These are phyloP conservation scores for Acromyrmex charruanus DNA, from an alignment of 1,140 invertebrate species.

Conservation along the genomic window DNA sequence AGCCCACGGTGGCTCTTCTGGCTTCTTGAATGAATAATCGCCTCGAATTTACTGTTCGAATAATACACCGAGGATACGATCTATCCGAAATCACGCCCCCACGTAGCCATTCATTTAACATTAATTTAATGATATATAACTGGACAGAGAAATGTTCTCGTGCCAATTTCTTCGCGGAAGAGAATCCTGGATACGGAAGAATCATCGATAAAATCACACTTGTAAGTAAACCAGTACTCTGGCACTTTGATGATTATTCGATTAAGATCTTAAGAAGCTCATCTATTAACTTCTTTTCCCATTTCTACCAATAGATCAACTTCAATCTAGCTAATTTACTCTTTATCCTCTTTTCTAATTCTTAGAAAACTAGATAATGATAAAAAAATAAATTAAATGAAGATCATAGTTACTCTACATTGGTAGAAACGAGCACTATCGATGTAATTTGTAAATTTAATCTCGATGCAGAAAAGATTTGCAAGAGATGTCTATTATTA, in stretches of 20 bases:
- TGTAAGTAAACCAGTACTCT: not conserved
- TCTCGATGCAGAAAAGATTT: not conserved
- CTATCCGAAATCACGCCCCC: conserved; percentile 77
- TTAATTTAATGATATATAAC: conserved; percentile 83
- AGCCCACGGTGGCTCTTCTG: conserved; percentile 81
- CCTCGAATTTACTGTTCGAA: conserved; percentile 76
- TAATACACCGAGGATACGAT: conserved; percentile 66
- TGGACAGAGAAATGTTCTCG: conserved; percentile 51
- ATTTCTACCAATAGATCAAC: no score
- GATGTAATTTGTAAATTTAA: not conserved
- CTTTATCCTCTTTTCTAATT: no score
- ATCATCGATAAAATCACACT: conserved; percentile 25
- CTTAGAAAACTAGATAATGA: no score
- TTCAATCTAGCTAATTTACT: no score
- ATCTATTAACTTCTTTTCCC: not conserved
- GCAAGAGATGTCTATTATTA: not conserved
- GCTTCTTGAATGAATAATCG: conserved; percentile 83
- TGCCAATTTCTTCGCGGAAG: conserved; percentile 74
- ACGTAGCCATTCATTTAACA: conserved; percentile 83
- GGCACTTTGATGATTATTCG: not conserved
- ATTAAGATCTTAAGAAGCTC: not conserved
- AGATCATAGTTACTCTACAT: no score
- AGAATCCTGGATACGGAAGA: conserved; percentile 61
- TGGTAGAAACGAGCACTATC: no score
- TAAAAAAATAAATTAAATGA: no score